Evolutionary conservation across 1,140 invertebrate species (phyloP).

Genomic region (Plodia interpunctella): DNA sequence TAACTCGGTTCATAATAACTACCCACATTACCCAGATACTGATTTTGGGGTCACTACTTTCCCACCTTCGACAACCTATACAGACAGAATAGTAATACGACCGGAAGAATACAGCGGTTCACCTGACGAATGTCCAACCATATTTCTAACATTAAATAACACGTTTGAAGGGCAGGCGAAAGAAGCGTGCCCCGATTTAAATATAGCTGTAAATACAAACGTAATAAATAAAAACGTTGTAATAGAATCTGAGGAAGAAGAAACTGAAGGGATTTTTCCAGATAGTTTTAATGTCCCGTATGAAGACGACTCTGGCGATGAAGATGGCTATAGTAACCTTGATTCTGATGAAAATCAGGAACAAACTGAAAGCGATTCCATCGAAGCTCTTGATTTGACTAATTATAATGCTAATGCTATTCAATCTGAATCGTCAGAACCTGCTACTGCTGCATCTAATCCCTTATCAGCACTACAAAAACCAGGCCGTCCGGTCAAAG

Average conservation of each 20-base stretch:
- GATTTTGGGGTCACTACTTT: slow-evolving; percentile 61
- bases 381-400: slow-evolving; percentile 47
- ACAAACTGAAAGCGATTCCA: slow-evolving; percentile 45
- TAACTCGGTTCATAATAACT: slow-evolving; percentile 36
- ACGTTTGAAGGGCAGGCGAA: slow-evolving; percentile 70
- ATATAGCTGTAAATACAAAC: slow-evolving; percentile 69
- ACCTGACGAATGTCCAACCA: slow-evolving; percentile 63
- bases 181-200: slow-evolving; percentile 69
- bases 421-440: slow-evolving; percentile 38
- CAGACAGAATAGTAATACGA: slow-evolving; percentile 65
- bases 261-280: slow-evolving; percentile 49
- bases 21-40: slow-evolving; percentile 32
- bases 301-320: slow-evolving; percentile 41
- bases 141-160: slow-evolving; percentile 65
- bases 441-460: slow-evolving; percentile 35
- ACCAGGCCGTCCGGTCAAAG: slow-evolving; percentile 34
- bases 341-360: slow-evolving; percentile 52
- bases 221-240: slow-evolving; percentile 67
- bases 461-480: slow-evolving; percentile 39
- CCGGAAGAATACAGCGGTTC: slow-evolving; percentile 63
- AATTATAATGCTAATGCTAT: slow-evolving; percentile 49
- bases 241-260: slow-evolving; percentile 54
- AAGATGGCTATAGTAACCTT: slow-evolving; percentile 26
- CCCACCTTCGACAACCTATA: slow-evolving; percentile 49
- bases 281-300: slow-evolving; percentile 49